Conservation (phyloP, 2,113 vertebrate genomes). For the Cairina moschata region DNA sequence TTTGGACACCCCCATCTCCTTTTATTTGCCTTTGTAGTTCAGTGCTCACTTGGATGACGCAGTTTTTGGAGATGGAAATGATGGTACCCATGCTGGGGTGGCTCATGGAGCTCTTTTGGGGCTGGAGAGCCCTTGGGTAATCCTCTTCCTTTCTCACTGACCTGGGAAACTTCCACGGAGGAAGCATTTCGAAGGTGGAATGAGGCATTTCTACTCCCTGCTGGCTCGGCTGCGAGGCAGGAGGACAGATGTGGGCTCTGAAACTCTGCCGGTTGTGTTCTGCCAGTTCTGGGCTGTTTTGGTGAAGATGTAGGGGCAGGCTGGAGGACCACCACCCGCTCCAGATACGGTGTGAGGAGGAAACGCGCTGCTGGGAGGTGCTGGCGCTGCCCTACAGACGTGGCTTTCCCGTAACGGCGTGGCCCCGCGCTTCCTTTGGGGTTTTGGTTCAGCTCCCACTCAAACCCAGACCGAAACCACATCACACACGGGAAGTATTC, state of each 20-base stretch:
- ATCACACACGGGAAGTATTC: slow-evolving; percentile 39
- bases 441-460: slow-evolving; percentile 41
- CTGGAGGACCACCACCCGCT: neutral
- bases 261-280: slow-evolving; percentile 4
- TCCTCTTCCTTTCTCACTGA: neutral
- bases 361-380: neutral
- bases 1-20: neutral
- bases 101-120: neutral
- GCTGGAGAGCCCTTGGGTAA: neutral
- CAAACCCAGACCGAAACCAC: slow-evolving; percentile 41
- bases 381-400: neutral
- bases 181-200: slow-evolving; percentile 4
- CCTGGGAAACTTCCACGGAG: neutral
- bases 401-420: neutral
- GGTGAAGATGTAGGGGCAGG: neutral
- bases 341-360: neutral
- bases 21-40: neutral
- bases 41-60: neutral
- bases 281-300: slow-evolving; percentile 14
- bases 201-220: slow-evolving; percentile 23
- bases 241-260: neutral
- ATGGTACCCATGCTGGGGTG: neutral
- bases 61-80: neutral
- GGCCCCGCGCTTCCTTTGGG: slow-evolving; percentile 29
- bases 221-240: neutral